phyloP scores from a whole-genome alignment of 2,888 invertebrate genomes.

The Drosophila anceps region DNA sequence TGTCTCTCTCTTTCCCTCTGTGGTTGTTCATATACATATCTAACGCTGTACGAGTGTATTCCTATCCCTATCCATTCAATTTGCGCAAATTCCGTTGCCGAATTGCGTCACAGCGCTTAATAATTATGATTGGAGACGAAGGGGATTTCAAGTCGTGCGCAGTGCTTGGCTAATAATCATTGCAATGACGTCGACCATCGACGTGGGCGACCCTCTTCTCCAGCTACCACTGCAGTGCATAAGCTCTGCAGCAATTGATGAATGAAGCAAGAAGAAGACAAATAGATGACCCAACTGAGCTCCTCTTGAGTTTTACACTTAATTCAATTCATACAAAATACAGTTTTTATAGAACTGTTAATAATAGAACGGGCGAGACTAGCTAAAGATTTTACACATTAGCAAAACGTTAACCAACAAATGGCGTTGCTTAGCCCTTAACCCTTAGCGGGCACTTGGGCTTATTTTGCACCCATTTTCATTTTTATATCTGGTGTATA shows the following conservation, averaged over 20 bases:
- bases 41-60: not conserved
- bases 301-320: constrained; percentile 2
- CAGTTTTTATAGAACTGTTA: constrained; percentile 8
- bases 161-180: constrained; percentile 46
- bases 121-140: constrained; percentile 64
- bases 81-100: constrained; percentile 71
- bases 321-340: not conserved
- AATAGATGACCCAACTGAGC: not conserved
- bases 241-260: not conserved
- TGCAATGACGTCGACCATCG: constrained; percentile 52
- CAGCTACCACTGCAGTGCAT: not conserved
- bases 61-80: constrained; percentile 46
- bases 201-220: constrained; percentile 25
- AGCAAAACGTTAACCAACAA: not conserved
- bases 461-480: not conserved
- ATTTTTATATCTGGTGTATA: not conserved
- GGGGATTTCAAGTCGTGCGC: constrained; percentile 50
- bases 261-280: no score
- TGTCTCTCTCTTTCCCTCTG: not conserved
- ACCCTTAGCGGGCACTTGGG: not conserved
- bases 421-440: constrained; percentile 3
- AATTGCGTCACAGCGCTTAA: constrained; percentile 70
- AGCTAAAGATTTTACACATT: constrained; percentile 6
- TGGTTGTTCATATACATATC: constrained; percentile 3
- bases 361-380: not conserved